Conservation (phyloP, 1,140 invertebrate species). For the Xylocopa sonorina region DNA sequence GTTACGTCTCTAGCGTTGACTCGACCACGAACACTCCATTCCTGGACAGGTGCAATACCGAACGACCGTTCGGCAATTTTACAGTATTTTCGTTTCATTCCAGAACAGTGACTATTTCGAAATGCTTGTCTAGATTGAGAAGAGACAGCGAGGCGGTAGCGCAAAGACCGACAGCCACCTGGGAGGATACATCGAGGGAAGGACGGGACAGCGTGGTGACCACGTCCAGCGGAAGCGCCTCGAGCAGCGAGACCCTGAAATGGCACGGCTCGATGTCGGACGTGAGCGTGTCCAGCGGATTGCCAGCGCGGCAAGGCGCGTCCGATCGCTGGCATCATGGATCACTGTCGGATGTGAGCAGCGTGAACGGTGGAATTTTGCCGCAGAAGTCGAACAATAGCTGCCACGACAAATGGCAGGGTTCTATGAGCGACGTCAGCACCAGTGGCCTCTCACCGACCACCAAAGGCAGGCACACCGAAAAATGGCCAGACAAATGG, state of each 20-base stretch:
- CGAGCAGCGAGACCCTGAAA: conserved; percentile 91
- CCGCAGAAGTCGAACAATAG: conserved; percentile 63
- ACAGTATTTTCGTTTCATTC: too few relatives aligned
- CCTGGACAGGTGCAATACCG: conserved; percentile 85
- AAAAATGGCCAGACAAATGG: conserved; percentile 72
- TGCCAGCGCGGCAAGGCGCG: conserved; percentile 70
- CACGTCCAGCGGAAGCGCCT: conserved; percentile 86
- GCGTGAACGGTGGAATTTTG: conserved; percentile 68
- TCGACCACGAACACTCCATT: conserved; percentile 90
- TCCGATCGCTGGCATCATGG: conserved; percentile 77
- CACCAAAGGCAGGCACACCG: conserved; percentile 60
- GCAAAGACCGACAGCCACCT: conserved; percentile 79
- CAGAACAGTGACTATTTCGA: not conserved
- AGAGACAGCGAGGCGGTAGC: conserved; percentile 85
- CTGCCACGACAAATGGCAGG: conserved; percentile 81
- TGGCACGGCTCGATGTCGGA: conserved; percentile 92
- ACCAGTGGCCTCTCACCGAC: conserved; percentile 57
- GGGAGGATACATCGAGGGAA: conserved; percentile 81
- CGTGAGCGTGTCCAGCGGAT: conserved; percentile 85
- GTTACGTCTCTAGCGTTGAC: conserved; percentile 90
- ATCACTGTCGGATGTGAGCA: conserved; percentile 77
- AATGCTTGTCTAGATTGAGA: conserved; percentile 78
- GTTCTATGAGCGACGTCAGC: conserved; percentile 83
- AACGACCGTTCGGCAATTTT: too few relatives aligned
- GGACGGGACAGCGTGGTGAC: conserved; percentile 88